Base-by-base conservation (phyloP, 2,888 invertebrate genomes). In the Eucera pruinosa region DNA sequence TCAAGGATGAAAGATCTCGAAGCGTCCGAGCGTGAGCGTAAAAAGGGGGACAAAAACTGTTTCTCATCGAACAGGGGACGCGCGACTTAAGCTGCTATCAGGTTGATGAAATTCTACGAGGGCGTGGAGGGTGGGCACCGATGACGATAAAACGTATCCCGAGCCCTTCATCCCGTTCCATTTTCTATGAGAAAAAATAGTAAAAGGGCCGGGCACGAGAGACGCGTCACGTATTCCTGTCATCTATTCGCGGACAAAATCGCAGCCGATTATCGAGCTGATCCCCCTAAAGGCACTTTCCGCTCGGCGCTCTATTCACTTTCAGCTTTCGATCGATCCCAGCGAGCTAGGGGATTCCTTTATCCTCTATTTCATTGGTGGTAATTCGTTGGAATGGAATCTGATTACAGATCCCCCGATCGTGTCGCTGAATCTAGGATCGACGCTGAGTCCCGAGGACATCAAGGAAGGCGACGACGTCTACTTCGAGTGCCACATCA, bases 381-480 rank as follows among this genome's bases (percentile, higher is more conserved):
- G 0, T 25, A 18, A 58, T 13, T n/a, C 5, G 6, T 11, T 11
- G 18, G 15, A 47, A 25, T 11, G 18, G 18, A 9, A 47, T 69
- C 27, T 57, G 33, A 20, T 94, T 92, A 27, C 94, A 97, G 97
- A 97, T 94, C 96, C 97, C 15, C 97, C 97, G 57, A 95, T 97
- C 90, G 97, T 97, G 79, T 95, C 95, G 66, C 93, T 97, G 86
- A 94, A 96, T 77, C 94, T 97, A 84, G 97, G 97, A 89, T 96
- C 96, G 90, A 97, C 97, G 72, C 94, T 97, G 85, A 96, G 96
- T 88, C 95, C 97, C 71, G 96, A 96, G 83, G 97, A 97, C 93
- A 97, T 97, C 93, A 97, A 97, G 93, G 97, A 97, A 93, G 97
- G 97, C 62, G 97, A 97, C 90, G 97, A 97, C 93, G 97, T 97